phyloP scores from a whole-genome alignment of 1,140 invertebrate species.

The Eumaeus atala region DNA sequence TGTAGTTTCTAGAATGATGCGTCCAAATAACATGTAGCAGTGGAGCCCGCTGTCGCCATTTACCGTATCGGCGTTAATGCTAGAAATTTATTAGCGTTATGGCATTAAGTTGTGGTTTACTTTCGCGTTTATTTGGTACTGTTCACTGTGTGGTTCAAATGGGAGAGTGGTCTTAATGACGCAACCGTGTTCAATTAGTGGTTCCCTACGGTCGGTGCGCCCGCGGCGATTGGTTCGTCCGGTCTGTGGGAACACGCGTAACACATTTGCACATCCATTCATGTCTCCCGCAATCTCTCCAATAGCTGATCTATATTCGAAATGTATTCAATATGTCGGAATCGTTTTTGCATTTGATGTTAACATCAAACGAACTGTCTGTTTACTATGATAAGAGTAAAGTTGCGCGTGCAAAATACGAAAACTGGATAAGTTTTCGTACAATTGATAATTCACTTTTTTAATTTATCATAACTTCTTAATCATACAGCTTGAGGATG shows the following conservation, averaged over 20 bases:
- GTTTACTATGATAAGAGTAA: too few relatives aligned
- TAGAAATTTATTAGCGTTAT: constrained; percentile 31
- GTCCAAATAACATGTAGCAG: not conserved
- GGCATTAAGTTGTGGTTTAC: constrained; percentile 12
- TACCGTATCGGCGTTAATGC: constrained; percentile 38
- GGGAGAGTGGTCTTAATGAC: constrained; percentile 23
- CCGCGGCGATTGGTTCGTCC: constrained; percentile 62
- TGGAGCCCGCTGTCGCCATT: constrained; percentile 28
- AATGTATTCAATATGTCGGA: not conserved
- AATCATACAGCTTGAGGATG: too few relatives aligned
- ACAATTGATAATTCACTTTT: too few relatives aligned
- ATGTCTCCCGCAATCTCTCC: constrained; percentile 53
- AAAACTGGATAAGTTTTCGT: too few relatives aligned
- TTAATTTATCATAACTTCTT: too few relatives aligned
- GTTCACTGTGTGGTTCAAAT: not conserved
- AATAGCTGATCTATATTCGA: constrained; percentile 14
- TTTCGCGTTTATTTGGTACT: constrained; percentile 11
- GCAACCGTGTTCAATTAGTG: constrained; percentile 45
- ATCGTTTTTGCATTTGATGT: too few relatives aligned
- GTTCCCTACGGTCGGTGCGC: constrained; percentile 44
- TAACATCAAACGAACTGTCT: too few relatives aligned
- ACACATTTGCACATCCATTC: constrained; percentile 33
- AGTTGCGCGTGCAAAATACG: too few relatives aligned
- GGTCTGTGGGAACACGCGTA: constrained; percentile 37
- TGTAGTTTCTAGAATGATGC: constrained; percentile 2